phyloP scores from a whole-genome alignment of 2,888 invertebrate genomes.

The Osedax frankpressi region DNA sequence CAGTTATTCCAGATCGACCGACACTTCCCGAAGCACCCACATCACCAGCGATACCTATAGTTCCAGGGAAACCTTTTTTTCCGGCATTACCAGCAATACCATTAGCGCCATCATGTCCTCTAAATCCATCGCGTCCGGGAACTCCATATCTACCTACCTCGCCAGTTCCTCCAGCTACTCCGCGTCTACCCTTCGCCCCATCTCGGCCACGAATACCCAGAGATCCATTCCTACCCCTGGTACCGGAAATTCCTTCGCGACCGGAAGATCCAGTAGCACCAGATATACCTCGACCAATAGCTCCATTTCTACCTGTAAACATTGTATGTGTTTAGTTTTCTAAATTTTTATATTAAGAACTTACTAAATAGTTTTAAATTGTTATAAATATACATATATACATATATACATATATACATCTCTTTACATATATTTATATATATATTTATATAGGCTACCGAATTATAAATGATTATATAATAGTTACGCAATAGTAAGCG shows the following conservation, averaged over 20 bases:
- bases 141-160: not conserved
- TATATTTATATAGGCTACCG: too few relatives aligned
- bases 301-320: not conserved
- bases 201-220: slow-evolving; percentile 11
- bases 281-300: not conserved
- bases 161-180: slow-evolving; percentile 13
- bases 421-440: too few relatives aligned
- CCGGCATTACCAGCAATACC: not conserved
- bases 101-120: not conserved
- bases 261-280: slow-evolving; percentile 3
- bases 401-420: too few relatives aligned
- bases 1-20: not conserved
- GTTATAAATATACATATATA: too few relatives aligned
- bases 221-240: slow-evolving; percentile 7
- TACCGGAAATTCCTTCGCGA: not conserved
- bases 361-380: not conserved
- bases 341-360: not conserved
- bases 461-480: too few relatives aligned
- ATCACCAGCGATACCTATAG: not conserved
- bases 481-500: too few relatives aligned
- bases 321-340: not conserved
- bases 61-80: not conserved
- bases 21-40: not conserved
- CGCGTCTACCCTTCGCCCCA: slow-evolving; percentile 11
- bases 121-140: not conserved